Evolutionary conservation across 2,888 invertebrate species (phyloP), one percentile per base, ranked within the genome.

Genomic region (Blera fallax): DNA sequence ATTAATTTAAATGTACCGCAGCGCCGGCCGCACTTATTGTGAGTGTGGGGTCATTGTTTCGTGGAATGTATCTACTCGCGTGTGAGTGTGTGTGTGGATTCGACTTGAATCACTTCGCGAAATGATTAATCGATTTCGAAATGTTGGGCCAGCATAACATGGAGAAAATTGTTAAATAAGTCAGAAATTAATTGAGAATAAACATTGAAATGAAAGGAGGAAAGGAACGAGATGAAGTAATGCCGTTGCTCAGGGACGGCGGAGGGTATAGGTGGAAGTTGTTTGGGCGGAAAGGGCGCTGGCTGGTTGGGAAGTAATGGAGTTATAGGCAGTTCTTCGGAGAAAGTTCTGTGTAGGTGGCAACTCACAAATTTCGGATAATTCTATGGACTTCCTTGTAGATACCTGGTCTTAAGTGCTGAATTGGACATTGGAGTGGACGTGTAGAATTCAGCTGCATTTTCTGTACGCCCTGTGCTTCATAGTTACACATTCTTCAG

Each of bases 1-100:
- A 87, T 81, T 73, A 82, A 87, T 87, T 82, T 78, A 67, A 69
- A 81, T 73, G 60, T 27, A 64, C 73, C 73, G 64, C 67, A 73
- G 27, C 27, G 67, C 32, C 52, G 45, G 54, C 18, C 18, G 54
- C n/a, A 21, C 48, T 21, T 5, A 32, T 10, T 40, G 58, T 52
- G 29, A 14, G 10, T 60, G 24, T 7, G 16, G 50, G 64, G 43
- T 34, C 24, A 32, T 56, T 60, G 45, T 69, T 34, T 48, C 29
- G 16, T 24, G 8, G 27, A 24, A 64, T 60, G 43, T 18, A 4
- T 29, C 10, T 16, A 1, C 58, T 37, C 37, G 1, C 14, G 16
- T 29, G 54, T 54, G 14, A 27, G 8, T 45, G 7, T 50, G 21
- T 60, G 52, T 21, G 34, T 27, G 21, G 32, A 54, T 14, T 45